Base-by-base conservation (phyloP, 1,140 invertebrate genomes). In the Gyrodactylus bullatarudis region DNA sequence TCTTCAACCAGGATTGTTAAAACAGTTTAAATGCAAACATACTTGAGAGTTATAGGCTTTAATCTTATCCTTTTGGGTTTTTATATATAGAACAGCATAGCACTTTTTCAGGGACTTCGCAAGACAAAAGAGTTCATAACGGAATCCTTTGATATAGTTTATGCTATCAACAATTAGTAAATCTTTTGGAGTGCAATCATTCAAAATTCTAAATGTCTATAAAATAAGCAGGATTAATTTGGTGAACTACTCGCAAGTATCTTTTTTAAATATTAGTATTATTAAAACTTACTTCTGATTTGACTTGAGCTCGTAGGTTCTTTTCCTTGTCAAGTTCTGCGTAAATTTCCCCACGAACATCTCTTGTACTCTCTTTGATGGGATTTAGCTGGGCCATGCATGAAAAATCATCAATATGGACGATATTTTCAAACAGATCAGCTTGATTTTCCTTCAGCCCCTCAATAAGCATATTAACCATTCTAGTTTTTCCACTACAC, bases 121-220 rank as follows among this genome's bases (percentile, higher is more conserved):
- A 23, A 69, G 20, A 23, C 68, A 69, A 69, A 69, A 69, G 1
- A 69, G 23, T 69, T 69, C 68, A 69, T 69, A 69, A 16, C 68
- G 68, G 23, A 8, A 69, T 69, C 68, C 68, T 69, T 69, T 69
- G 8, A 69, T 69, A 23, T 69, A 69, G 21, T 69, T 69, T 20
- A 23, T 8, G 20, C 20, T 21, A 69, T 69, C 68, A 20, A 69
- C 20, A 69, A 69, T 69, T 21, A 69, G 8, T 21, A 69, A 2
- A 69, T 69, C 68, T 21, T 69, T 69, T 20, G 2, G 2, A 21
- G 20, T 21, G 23, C 20, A 21, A 23, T 69, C 20, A 69, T 69
- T 69, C 20, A 21, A 21, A 21, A 69, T 8, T 23, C 23, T 21
- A 69, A 21, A 16, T 23, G 23, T 69, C 68, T 21, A 69, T 16